Percentiles rank a stretch among this genome's conserved stretches.
These are phyloP conservation scores for Thalassophryne amazonica DNA, from an alignment of 2,797 vertebrate genomes.

Conservation along the genomic window DNA sequence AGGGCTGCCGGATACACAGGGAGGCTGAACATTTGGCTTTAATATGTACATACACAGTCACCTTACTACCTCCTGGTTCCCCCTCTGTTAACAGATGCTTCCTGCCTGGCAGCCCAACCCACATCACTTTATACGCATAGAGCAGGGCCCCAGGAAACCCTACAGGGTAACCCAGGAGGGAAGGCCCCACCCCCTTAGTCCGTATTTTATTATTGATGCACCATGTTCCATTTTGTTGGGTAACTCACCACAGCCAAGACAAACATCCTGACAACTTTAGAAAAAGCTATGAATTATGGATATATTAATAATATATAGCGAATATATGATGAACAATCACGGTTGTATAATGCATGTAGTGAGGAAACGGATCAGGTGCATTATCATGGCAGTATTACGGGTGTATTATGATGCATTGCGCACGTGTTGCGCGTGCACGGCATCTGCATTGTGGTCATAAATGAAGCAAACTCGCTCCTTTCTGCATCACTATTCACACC, in stretches of 20 bases:
- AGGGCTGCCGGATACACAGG: slow-evolving; percentile 50
- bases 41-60: slow-evolving; percentile 12
- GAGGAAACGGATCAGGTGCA: no score
- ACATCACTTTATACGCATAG: slow-evolving; percentile 11
- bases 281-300: no score
- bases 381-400: no score
- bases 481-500: no score
- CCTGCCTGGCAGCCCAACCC: slow-evolving; percentile 44
- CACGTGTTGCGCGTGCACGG: no score
- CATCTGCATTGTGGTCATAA: no score
- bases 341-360: no score
- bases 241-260: slow-evolving; percentile 30
- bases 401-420: no score
- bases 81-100: slow-evolving; percentile 72
- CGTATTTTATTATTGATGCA: slow-evolving; percentile 47
- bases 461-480: no score
- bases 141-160: slow-evolving; percentile 16
- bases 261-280: no score
- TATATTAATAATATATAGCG: no score
- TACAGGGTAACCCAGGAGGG: slow-evolving; percentile 43
- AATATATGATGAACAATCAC: no score
- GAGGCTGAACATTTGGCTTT: slow-evolving; percentile 37
- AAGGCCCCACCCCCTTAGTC: slow-evolving; percentile 33
- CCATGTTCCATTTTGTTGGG: slow-evolving; percentile 13
- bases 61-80: slow-evolving; percentile 26